Percentiles rank a stretch among this genome's conserved stretches.
These are phyloP conservation scores for Anaspis maculata DNA, from an alignment of 2,888 invertebrate species.

Conservation along the genomic window DNA sequence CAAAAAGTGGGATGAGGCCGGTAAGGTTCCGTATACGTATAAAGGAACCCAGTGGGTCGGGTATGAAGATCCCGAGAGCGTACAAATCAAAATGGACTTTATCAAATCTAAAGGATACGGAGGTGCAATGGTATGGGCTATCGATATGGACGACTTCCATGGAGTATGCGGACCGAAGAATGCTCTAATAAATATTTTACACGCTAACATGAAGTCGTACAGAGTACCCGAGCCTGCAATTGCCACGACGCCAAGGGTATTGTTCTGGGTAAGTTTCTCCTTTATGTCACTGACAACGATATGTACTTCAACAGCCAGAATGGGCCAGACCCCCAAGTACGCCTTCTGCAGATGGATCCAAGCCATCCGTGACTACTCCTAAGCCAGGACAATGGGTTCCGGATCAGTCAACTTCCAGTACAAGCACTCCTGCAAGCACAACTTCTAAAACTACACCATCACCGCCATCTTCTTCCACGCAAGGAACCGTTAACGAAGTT, in stretches of 20 bases:
- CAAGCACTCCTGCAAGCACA: constrained; percentile 16
- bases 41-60: constrained; percentile 85
- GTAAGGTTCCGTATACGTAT: constrained; percentile 78
- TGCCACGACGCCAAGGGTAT: constrained; percentile 60
- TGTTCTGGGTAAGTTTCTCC: constrained; percentile 1
- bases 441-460: constrained; percentile 6
- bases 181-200: constrained; percentile 62
- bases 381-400: constrained; percentile 31
- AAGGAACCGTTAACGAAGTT: constrained; percentile 20
- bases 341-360: constrained; percentile 37
- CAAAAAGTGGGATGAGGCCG: constrained; percentile 72
- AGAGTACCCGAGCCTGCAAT: constrained; percentile 58
- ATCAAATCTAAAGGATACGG: constrained; percentile 74
- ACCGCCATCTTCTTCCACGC: constrained; percentile 9
- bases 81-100: constrained; percentile 85
- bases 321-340: constrained; percentile 76
- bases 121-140: constrained; percentile 89
- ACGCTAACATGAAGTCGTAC: constrained; percentile 63
- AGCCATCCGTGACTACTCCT: constrained; percentile 24
- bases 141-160: constrained; percentile 85
- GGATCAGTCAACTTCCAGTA: constrained; percentile 17
- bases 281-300: no score
- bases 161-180: constrained; percentile 75
- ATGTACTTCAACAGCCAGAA: constrained; percentile 54
- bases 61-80: constrained; percentile 72